These are phyloP conservation scores for Dorcus parallelipipedus DNA, from an alignment of 2,888 invertebrate genomes.

Conservation along the genomic window DNA sequence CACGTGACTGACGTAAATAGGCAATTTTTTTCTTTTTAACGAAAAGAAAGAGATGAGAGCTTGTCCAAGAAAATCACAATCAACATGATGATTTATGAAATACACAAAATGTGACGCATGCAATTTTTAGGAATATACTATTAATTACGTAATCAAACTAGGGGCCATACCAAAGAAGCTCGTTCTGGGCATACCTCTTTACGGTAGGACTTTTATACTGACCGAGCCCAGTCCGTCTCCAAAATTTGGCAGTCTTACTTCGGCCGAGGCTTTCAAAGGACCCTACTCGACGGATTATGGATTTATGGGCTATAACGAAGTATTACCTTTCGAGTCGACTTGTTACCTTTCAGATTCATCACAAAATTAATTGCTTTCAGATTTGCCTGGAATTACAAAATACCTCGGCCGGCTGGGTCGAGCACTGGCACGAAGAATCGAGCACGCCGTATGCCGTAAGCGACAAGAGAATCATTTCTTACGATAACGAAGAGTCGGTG, in stretches of 20 bases:
- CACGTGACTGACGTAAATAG: too few relatives aligned
- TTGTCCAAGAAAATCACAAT: too few relatives aligned
- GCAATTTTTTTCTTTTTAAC: too few relatives aligned
- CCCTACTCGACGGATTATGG: conserved; percentile 76
- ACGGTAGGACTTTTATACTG: conserved; percentile 76
- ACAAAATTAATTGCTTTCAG: conserved; percentile 43
- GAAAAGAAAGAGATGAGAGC: too few relatives aligned
- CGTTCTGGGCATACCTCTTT: conserved; percentile 78
- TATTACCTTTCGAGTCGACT: conserved; percentile 33
- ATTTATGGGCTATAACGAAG: conserved; percentile 87
- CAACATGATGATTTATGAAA: too few relatives aligned
- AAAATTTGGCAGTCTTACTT: conserved; percentile 55
- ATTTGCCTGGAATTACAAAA: conserved; percentile 64
- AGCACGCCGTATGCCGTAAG: conserved; percentile 62
- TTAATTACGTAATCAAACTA: conserved; percentile 68
- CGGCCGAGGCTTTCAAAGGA: conserved; percentile 68
- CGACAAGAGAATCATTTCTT: conserved; percentile 66
- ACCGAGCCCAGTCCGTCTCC: conserved; percentile 43
- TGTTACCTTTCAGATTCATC: not conserved
- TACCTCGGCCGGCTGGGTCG: conserved; percentile 61
- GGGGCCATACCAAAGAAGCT: conserved; percentile 76
- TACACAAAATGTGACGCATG: conserved; percentile 8
- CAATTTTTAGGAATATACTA: conserved; percentile 63
- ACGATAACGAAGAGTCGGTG: conserved; percentile 73
- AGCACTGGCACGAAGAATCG: conserved; percentile 67